A percentile compares a stretch with the other conserved stretches of the same genome.
Evolutionary conservation across 2,888 invertebrate species (phyloP).

Genomic region (Sinodicranocentrus sp.): DNA sequence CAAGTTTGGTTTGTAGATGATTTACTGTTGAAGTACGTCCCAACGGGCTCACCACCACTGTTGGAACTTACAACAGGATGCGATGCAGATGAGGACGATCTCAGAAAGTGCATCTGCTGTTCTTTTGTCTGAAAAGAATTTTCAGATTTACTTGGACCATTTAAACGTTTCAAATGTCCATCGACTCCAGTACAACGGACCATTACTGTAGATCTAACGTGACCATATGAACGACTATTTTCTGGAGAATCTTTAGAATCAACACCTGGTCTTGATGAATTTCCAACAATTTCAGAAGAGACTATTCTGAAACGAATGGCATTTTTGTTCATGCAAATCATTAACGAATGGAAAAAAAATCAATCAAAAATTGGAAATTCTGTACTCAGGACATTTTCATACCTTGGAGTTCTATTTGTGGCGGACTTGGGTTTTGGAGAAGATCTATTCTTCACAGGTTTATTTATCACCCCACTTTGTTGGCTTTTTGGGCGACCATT

Average conservation of each 20-base stretch:
- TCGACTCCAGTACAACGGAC: background rate
- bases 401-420: slow-evolving; percentile 22
- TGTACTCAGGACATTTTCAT: background rate
- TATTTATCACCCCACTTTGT: slow-evolving; percentile 8
- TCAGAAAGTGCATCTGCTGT: background rate
- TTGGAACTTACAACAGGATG: background rate
- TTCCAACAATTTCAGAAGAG: slow-evolving; percentile 23
- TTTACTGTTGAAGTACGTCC: slow-evolving; percentile 9
- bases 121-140: background rate
- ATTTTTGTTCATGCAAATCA: too few species aligned
- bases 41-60: slow-evolving; percentile 30
- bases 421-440: slow-evolving; percentile 16
- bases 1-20: background rate
- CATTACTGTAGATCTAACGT: background rate
- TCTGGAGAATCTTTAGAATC: background rate
- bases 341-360: background rate
- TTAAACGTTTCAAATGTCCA: slow-evolving; percentile 32
- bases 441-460: slow-evolving; percentile 9
- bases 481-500: slow-evolving; percentile 9
- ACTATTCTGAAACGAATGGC: slow-evolving; percentile 26
- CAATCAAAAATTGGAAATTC: background rate
- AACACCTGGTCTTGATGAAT: too few species aligned
- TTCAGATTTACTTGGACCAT: slow-evolving; percentile 30
- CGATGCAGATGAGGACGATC: background rate
- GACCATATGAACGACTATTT: background rate